Conservation (phyloP, 1,140 invertebrate species). For the Nasonia giraulti region DNA sequence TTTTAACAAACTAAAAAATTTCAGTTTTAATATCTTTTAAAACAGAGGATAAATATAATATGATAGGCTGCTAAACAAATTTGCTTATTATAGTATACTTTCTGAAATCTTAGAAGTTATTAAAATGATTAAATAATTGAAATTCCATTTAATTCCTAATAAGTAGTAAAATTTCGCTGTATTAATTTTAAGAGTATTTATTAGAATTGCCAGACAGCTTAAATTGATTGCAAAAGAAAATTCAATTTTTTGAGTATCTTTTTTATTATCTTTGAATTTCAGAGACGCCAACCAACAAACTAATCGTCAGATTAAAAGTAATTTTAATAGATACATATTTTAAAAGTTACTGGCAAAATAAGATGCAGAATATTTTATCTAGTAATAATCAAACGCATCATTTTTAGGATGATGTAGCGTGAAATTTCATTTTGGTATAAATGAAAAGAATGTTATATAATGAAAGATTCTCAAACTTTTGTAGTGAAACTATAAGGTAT, state of each 20-base stretch:
- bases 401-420: not conserved
- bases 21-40: not conserved
- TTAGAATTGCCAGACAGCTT: conserved; percentile 9
- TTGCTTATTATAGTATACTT: not conserved
- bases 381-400: not conserved
- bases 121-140: not conserved
- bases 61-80: not conserved
- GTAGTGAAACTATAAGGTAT: not conserved
- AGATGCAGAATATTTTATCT: not conserved
- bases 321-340: not conserved
- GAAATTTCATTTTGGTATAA: not conserved
- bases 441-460: not conserved
- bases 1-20: not conserved
- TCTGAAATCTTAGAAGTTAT: not conserved
- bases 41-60: not conserved
- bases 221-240: not conserved
- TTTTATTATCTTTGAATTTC: conserved; percentile 45
- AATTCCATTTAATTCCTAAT: not conserved
- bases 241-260: not conserved
- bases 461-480: conserved; percentile 30
- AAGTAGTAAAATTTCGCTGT: not conserved
- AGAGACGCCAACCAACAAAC: conserved; percentile 38
- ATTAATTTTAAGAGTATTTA: not conserved
- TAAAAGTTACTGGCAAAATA: not conserved
- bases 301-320: not conserved